phyloP scores from a whole-genome alignment of 2,113 vertebrate species.

The Capreolus pygargus region DNA sequence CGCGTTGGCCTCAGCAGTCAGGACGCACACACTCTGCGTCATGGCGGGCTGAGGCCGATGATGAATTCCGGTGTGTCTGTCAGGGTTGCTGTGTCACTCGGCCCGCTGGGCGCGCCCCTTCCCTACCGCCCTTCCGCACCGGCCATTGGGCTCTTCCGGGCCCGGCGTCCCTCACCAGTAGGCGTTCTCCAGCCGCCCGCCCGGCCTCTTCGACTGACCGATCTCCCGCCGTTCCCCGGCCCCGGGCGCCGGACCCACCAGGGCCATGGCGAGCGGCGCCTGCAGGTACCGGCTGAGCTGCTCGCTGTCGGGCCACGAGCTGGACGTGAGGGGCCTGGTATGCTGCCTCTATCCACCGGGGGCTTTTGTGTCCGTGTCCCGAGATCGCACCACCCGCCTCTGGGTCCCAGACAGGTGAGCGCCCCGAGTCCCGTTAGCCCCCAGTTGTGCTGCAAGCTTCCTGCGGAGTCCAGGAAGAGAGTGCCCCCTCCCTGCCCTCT shows the following conservation, averaged over 20 bases:
- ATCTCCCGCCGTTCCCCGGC: not conserved
- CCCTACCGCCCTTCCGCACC: slow-evolving; percentile 41
- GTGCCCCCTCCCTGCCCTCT: accelerated
- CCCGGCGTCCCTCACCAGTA: not conserved
- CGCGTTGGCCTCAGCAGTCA: not conserved
- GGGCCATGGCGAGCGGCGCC: slow-evolving; percentile 77
- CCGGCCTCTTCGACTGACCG: not conserved
- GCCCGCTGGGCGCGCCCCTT: slow-evolving; percentile 1
- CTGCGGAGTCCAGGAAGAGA: not conserved
- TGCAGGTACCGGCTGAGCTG: slow-evolving; percentile 90
- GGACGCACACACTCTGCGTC: slow-evolving; percentile 22
- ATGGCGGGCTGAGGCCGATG: slow-evolving; percentile 40
- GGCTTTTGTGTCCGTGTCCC: slow-evolving; percentile 94
- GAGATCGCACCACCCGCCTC: slow-evolving; percentile 93
- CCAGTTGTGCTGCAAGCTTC: not conserved
- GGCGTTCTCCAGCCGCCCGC: not conserved
- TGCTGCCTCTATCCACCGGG: slow-evolving; percentile 85
- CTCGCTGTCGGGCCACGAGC: slow-evolving; percentile 90
- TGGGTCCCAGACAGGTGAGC: slow-evolving; percentile 92
- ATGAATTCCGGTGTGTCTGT: slow-evolving; percentile 42
- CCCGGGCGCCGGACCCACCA: not conserved
- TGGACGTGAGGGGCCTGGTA: slow-evolving; percentile 92
- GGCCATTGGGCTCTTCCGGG: slow-evolving; percentile 54
- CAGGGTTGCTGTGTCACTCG: slow-evolving; percentile 83
- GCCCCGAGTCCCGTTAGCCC: not conserved